phyloP scores from a whole-genome alignment of 2,113 vertebrate species.

The Atrichornis clamosus region DNA sequence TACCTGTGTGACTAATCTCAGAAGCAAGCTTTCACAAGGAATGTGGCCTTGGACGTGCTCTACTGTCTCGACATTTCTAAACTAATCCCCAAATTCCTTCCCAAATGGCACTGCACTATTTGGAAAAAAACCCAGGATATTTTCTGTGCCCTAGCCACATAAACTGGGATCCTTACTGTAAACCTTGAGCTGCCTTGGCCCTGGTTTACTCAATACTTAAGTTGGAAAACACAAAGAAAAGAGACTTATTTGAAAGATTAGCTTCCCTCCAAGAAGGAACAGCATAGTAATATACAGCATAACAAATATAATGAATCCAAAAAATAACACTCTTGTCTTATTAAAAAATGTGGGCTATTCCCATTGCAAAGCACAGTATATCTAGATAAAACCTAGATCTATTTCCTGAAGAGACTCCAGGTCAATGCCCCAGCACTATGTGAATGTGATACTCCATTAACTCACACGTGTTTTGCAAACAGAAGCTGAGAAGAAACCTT shows the following conservation, averaged over 20 bases:
- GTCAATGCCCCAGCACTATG: conserved; percentile 26
- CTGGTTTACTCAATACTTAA: not conserved
- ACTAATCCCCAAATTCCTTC: not conserved
- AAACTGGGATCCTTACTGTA: not conserved
- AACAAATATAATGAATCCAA: not conserved
- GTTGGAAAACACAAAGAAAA: conserved; percentile 41
- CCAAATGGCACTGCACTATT: not conserved
- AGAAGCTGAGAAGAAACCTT: conserved; percentile 53
- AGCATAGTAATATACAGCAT: not conserved
- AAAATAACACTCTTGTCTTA: not conserved
- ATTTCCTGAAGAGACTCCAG: conserved; percentile 17
- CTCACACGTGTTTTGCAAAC: conserved; percentile 63
- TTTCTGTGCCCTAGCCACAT: not conserved
- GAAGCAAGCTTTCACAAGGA: conserved; percentile 11
- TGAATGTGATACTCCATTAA: conserved; percentile 62
- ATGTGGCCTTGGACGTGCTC: not conserved
- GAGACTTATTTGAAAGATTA: conserved; percentile 36
- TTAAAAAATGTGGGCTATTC: not conserved
- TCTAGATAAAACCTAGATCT: not conserved
- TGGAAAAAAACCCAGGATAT: not conserved
- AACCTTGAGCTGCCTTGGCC: conserved; percentile 24
- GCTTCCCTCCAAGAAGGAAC: not conserved
- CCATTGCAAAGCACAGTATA: not conserved
- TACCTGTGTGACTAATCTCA: not conserved
- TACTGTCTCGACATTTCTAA: conserved; percentile 2